Base-by-base conservation (phyloP, 2,113 vertebrate species). In the Eira barbara region DNA sequence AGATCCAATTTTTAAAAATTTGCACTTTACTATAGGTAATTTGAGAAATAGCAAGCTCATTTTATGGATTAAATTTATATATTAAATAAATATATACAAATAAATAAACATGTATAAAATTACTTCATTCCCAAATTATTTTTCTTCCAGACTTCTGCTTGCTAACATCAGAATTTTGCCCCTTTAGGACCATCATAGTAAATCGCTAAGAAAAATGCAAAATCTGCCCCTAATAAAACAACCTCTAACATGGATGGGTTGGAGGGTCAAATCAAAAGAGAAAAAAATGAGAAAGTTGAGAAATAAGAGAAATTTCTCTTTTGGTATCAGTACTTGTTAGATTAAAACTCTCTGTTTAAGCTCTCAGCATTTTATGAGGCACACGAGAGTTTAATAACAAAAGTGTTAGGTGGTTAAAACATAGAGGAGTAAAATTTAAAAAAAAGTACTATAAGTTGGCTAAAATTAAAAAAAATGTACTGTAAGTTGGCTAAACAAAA, bases 401-500 rank as follows among this genome's bases (percentile, higher is more conserved):
- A 98, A 94, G 73, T 94, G 96, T 97, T 96, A 97, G 93, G 84
- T 98, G 97, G 80, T 98, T 97, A 97, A 98, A 98, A 97, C 87
- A 97, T 93, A 92, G 89, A 71, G 39, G n/a, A 57, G 45, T 8
- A 34, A 67, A 67, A 67, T 34, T 52, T 6, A 2, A 67, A 67
- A 34, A 65, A 67, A 34, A 65, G 63, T 67, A 34, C 63, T 65
- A 65, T 65, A 65, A 65, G 13, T 34, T 65, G 29, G 63, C 29
- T 65, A 65, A 31, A 65, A 34, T 65, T 65, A 7, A 15, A 17
- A 65, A 65, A 65, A 31, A 34, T 34, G 29, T 65, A 34, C 63
- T 34, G 14, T 34, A 67, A 67, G 31, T 67, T 67, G 63, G 63
- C 29, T 65, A 67, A 67, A 67, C 31, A 67, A 67, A 67, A 67